Percentiles rank a stretch among this genome's conserved stretches.
Conservation (phyloP, 2,797 vertebrate species). For the Gadopsis marmoratus region DNA sequence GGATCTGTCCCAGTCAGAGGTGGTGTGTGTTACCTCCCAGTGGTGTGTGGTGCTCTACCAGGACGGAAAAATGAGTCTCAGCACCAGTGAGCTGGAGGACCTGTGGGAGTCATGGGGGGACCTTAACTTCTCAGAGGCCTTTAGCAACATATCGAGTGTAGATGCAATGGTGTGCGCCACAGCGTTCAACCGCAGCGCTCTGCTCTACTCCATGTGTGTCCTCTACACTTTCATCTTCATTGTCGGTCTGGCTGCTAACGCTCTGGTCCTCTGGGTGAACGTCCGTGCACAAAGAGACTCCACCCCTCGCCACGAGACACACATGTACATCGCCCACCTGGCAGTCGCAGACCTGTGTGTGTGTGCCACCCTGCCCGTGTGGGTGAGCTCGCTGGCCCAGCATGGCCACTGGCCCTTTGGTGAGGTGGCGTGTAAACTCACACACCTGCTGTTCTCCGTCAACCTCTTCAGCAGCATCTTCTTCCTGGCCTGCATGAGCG, state of each 20-base stretch:
- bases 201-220: slow-evolving; percentile 91
- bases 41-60: slow-evolving; percentile 25
- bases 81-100: slow-evolving; percentile 87
- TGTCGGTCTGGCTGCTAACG: slow-evolving; percentile 92
- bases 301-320: slow-evolving; percentile 90
- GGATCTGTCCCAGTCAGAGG: slow-evolving; percentile 52
- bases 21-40: slow-evolving; percentile 47
- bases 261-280: slow-evolving; percentile 95
- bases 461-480: slow-evolving; percentile 97
- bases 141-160: slow-evolving; percentile 87
- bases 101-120: slow-evolving; percentile 82
- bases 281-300: slow-evolving; percentile 89
- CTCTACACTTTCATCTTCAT: slow-evolving; percentile 95
- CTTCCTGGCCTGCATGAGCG: slow-evolving; percentile 96
- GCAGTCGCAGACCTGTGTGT: slow-evolving; percentile 94
- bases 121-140: slow-evolving; percentile 88
- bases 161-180: slow-evolving; percentile 85
- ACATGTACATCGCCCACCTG: slow-evolving; percentile 94
- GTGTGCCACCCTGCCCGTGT: slow-evolving; percentile 92
- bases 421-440: slow-evolving; percentile 92
- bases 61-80: slow-evolving; percentile 82
- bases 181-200: slow-evolving; percentile 85
- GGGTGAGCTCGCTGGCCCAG: slow-evolving; percentile 93
- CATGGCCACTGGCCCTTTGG: slow-evolving; percentile 96
- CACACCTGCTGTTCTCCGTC: slow-evolving; percentile 94